Percentiles rank a stretch among this genome's conserved stretches.
Conservation (phyloP, 2,888 invertebrate species). For the Dolomedes plantarius region DNA sequence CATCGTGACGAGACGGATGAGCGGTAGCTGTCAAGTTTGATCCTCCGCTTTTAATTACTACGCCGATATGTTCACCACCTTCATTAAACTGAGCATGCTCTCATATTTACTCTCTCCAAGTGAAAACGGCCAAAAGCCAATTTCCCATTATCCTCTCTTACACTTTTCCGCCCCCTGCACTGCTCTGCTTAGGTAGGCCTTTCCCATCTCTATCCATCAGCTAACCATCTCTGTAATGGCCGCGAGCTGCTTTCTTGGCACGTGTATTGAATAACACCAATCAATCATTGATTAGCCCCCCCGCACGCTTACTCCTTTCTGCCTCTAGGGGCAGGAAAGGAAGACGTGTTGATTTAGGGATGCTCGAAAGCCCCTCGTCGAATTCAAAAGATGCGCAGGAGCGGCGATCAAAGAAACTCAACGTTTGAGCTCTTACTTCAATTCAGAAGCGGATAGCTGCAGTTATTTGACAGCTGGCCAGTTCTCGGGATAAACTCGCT, state of each 20-base stretch:
- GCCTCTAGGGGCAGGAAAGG: slow-evolving; percentile 22
- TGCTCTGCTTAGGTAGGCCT: slow-evolving; percentile 35
- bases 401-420: not conserved
- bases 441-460: not conserved
- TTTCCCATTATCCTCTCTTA: slow-evolving; percentile 19
- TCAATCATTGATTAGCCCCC: slow-evolving; percentile 70
- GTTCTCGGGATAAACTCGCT: not conserved
- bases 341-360: slow-evolving; percentile 28
- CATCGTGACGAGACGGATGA: not conserved
- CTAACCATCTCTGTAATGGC: slow-evolving; percentile 49
- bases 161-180: slow-evolving; percentile 49
- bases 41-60: not conserved
- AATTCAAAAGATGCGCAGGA: slow-evolving; percentile 28
- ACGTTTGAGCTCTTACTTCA: not conserved
- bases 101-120: slow-evolving; percentile 22
- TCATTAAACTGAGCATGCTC: not conserved
- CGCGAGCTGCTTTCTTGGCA: slow-evolving; percentile 64
- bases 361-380: not conserved
- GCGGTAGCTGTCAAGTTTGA: not conserved
- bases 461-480: not conserved
- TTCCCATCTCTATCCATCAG: slow-evolving; percentile 61
- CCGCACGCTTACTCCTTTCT: slow-evolving; percentile 34
- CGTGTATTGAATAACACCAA: slow-evolving; percentile 67
- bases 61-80: not conserved
- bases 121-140: slow-evolving; percentile 53